Percentiles rank a stretch among this genome's conserved stretches.
phyloP scores from a whole-genome alignment of 2,797 vertebrate species.

The Ibycter americanus region DNA sequence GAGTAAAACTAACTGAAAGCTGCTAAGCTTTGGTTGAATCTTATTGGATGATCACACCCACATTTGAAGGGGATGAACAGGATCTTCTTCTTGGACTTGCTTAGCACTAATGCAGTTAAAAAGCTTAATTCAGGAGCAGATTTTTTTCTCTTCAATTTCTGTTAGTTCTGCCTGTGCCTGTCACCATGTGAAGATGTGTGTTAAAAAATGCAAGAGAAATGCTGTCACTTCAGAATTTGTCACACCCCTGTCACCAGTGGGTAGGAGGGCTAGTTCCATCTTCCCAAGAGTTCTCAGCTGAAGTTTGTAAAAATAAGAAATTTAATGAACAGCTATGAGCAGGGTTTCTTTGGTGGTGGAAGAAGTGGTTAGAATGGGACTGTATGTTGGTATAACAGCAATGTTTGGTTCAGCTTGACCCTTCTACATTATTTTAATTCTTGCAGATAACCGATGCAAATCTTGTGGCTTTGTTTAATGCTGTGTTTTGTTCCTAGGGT shows the following conservation, averaged over 20 bases:
- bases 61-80: neutral
- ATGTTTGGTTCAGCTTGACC: neutral
- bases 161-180: neutral
- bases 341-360: neutral
- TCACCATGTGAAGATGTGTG: neutral
- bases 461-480: neutral
- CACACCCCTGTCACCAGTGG: neutral
- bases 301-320: neutral
- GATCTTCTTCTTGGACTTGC: neutral
- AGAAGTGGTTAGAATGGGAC: neutral
- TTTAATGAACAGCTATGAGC: neutral
- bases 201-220: neutral
- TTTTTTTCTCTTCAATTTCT: neutral
- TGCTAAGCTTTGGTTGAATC: neutral
- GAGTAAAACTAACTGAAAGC: conserved; percentile 62
- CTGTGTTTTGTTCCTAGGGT: conserved; percentile 80
- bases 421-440: neutral
- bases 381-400: neutral
- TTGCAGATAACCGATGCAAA: neutral
- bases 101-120: neutral
- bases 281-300: neutral
- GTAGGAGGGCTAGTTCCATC: neutral
- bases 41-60: neutral
- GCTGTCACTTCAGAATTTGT: neutral
- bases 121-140: neutral